Base-by-base conservation (phyloP, 2,113 vertebrate species). In the Choloepus hoffmanni region DNA sequence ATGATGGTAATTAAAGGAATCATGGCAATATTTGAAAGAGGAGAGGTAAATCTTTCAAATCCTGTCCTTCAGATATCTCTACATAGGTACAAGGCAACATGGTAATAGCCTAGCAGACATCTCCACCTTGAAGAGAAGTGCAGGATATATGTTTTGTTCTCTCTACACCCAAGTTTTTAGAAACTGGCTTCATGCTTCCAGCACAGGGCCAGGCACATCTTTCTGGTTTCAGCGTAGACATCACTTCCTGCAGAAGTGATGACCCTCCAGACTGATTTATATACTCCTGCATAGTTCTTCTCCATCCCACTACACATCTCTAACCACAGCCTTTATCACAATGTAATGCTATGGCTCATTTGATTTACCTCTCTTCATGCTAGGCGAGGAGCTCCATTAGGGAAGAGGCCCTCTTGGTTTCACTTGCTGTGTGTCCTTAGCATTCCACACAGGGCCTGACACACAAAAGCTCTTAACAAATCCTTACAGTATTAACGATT, bases 271-370 rank as follows among this genome's bases (percentile, higher is more conserved):
- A 50, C 24, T 50, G 33, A 50, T 48, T 0, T 24, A 73, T 63
- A 30, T 0, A 3, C 18, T 30, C 30, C 26, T 28, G 19, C 1
- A 1, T 10, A 21, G 2, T 23, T 78, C n/a, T 50, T 63, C 30
- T 14, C 60, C 24, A 76, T 18, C 2, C 14, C 23, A 0, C 5
- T 8, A 0, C 18, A 11, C 0, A 8, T 74, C 9, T 68, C 18
- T 60, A 58, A 43, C 3, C 10, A 77, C 2, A 81, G 9, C 18
- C 43, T 78, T 86, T 18, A n/a, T 43, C 36, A 45, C 13, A 65
- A 5, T 2, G 2, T 21, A 2, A 45, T 26, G 2, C 53, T 3
- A 40, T 13, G 13, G 16, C 8, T 45, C 24, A 67, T 6, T 21
- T 78, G 36, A 36, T n/a, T 21, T 33, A 2, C 78, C 30, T 81